Evolutionary conservation across 2,113 vertebrate species (phyloP), one percentile per base, ranked within the genome.

Genomic region (Zeus faber): DNA sequence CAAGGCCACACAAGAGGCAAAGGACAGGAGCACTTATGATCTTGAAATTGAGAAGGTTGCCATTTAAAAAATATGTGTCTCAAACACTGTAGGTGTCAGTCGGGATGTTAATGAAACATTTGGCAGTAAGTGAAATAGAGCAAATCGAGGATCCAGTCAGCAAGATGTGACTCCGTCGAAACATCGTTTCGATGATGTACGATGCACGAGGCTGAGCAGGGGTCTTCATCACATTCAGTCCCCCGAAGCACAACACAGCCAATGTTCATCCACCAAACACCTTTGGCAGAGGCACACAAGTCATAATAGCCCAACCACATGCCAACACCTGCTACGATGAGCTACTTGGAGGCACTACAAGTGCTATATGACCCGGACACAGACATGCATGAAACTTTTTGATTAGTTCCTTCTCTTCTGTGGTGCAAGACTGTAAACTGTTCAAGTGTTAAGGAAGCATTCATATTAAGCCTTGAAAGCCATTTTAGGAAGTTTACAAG

Each of bases 241-340:
- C 43, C 43, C 20, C 9, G 6, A 22, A 45, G 43, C 43, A 45
- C 43, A 21, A 45, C 43, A 45, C 20, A 45, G 18, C 43, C 43
- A 43, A 5, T 43, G 40, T 20, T 7, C 17, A 18, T 14, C 5
- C 16, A 18, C 17, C 40, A 17, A 43, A 43, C 40, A 43, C 40
- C 40, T n/a, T 43, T 43, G 40, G 17, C 40, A 43, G 5, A 3
- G 35, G 13, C 7, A 37, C 35, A 43, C 40, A 43, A 43, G 40
- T 43, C 6, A 43, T 43, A 3, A 43, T 20, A 18, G 5, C 18
- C 17, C n/a, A 43, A n/a, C n/a, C 6, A 5, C n/a, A n/a, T n/a
- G n/a, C n/a, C 6, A 45, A 45, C 43, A 45, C 20, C 20, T 22
- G 43, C 13, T 45, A 17, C 20, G 21, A 45, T 21, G 43, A 21